Evolutionary conservation across 1,140 invertebrate species (phyloP).

Genomic region (Polyergus mexicanus): DNA sequence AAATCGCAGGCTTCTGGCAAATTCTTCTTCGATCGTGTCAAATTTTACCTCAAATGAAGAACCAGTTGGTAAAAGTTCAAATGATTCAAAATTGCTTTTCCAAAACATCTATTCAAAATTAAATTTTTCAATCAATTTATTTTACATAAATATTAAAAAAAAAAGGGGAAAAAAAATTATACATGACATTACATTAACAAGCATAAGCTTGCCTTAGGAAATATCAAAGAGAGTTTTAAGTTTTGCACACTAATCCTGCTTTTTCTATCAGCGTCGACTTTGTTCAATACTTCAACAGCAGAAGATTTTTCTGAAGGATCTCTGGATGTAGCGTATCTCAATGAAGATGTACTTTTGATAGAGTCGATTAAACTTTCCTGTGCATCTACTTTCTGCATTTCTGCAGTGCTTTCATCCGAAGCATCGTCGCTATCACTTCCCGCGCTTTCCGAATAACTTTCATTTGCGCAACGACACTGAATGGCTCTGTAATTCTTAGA

Average conservation of each 20-base stretch:
- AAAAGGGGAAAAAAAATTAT: not conserved
- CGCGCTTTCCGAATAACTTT: not conserved
- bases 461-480: constrained; percentile 10
- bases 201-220: constrained; percentile 64
- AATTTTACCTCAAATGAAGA: constrained; percentile 47
- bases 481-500: not conserved
- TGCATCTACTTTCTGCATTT: not conserved
- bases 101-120: constrained; percentile 30
- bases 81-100: not conserved
- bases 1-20: not conserved
- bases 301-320: not conserved
- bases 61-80: constrained; percentile 18
- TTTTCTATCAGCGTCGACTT: not conserved
- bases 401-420: not conserved
- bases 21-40: constrained; percentile 28
- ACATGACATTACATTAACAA: too few relatives aligned
- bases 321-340: not conserved
- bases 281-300: constrained; percentile 3
- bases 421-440: constrained; percentile 24
- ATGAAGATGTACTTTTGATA: not conserved
- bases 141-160: not conserved
- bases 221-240: constrained; percentile 36
- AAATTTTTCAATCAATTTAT: constrained; percentile 16
- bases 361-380: not conserved
- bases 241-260: constrained; percentile 38